Conservation (phyloP, 2,797 vertebrate genomes). For the Limosa lapponica region DNA sequence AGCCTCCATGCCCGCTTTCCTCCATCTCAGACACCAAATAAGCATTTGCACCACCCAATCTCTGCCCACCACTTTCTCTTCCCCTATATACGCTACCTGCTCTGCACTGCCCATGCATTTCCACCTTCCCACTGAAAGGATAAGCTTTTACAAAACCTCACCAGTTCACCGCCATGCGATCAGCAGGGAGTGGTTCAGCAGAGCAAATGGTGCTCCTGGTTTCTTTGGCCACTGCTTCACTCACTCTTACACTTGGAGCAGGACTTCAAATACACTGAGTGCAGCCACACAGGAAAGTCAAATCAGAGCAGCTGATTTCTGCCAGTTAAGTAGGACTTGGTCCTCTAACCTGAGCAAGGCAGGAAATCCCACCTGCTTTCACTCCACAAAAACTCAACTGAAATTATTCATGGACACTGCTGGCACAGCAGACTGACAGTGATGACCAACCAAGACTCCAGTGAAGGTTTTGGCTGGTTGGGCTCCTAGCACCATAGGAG, state of each 20-base stretch:
- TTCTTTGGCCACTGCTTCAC: neutral
- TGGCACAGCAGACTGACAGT: neutral
- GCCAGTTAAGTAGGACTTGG: neutral
- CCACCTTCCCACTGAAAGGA: neutral
- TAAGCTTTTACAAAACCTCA: neutral
- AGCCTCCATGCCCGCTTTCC: neutral
- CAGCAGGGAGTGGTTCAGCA: neutral
- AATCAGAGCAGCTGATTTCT: neutral
- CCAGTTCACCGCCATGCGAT: neutral
- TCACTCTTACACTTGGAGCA: neutral
- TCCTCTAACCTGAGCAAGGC: neutral
- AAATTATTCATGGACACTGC: neutral
- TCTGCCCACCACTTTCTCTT: neutral
- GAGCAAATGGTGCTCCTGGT: neutral
- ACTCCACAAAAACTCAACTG: neutral
- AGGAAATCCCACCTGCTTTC: neutral
- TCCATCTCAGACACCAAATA: neutral
- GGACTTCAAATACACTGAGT: neutral
- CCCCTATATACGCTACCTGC: neutral
- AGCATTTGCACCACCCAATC: neutral
- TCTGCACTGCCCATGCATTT: accelerated
- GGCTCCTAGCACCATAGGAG: accelerated
- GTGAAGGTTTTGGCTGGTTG: neutral
- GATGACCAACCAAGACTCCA: neutral
- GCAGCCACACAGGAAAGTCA: neutral